Percentiles rank a stretch among this genome's conserved stretches.
Conservation (phyloP, 2,113 vertebrate species). For the Cephalopholis sonnerati region DNA sequence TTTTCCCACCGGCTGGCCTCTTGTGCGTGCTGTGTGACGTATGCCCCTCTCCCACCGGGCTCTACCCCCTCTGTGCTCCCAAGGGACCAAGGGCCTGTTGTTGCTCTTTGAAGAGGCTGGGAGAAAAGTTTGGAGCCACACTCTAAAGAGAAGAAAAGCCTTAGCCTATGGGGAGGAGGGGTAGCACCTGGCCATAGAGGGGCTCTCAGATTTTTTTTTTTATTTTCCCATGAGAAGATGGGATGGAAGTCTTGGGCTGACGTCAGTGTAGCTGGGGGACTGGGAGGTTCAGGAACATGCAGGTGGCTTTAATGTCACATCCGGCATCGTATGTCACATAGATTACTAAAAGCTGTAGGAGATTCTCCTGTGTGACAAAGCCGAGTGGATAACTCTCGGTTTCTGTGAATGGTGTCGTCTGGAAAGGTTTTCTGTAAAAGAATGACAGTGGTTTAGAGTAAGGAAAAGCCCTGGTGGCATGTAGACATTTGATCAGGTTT, state of each 20-base stretch:
- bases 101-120: slow-evolving; percentile 84
- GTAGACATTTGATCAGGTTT: slow-evolving; percentile 29
- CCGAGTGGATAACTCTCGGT: slow-evolving; percentile 40
- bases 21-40: slow-evolving; percentile 78
- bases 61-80: slow-evolving; percentile 76
- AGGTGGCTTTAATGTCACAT: slow-evolving; percentile 73
- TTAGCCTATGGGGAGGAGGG: slow-evolving; percentile 79
- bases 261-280: slow-evolving; percentile 63
- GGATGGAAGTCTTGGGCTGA: slow-evolving; percentile 61
- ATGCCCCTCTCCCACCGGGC: slow-evolving; percentile 76
- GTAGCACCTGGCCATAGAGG: slow-evolving; percentile 82
- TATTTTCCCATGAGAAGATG: slow-evolving; percentile 78
- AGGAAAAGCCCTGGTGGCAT: slow-evolving; percentile 31
- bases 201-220: slow-evolving; percentile 67
- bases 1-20: slow-evolving; percentile 78
- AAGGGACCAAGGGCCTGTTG: slow-evolving; percentile 80
- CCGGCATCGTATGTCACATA: slow-evolving; percentile 58
- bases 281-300: slow-evolving; percentile 58
- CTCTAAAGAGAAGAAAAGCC: slow-evolving; percentile 83
- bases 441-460: slow-evolving; percentile 25
- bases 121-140: slow-evolving; percentile 83
- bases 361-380: slow-evolving; percentile 60
- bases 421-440: slow-evolving; percentile 45
- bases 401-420: slow-evolving; percentile 46
- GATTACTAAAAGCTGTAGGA: slow-evolving; percentile 55